Conservation (phyloP, 2,888 invertebrate species). For the Phyllotreta cruciferae region DNA sequence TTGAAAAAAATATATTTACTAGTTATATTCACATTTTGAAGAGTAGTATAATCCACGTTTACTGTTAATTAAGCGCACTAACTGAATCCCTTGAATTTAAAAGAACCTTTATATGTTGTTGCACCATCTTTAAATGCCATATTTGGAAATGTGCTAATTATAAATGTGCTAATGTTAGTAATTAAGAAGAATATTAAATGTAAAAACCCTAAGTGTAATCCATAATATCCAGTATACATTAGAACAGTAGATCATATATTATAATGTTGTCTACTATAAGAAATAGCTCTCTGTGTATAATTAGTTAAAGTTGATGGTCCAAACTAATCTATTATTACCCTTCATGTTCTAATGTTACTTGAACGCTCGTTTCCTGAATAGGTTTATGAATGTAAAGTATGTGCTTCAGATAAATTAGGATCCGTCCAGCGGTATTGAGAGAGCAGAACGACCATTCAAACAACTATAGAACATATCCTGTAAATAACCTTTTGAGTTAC, state of each 20-base stretch:
- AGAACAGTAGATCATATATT: conserved; percentile 49
- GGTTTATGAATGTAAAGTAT: conserved; percentile 37
- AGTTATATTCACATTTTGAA: too few species aligned
- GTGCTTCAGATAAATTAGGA: conserved; percentile 51
- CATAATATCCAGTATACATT: conserved; percentile 42
- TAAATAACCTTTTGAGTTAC: conserved; percentile 30
- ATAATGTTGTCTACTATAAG: conserved; percentile 43
- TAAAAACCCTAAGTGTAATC: conserved; percentile 45
- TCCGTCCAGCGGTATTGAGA: conserved; percentile 53
- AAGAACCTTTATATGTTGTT: too few species aligned
- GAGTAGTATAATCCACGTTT: too few species aligned
- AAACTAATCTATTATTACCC: conserved; percentile 47
- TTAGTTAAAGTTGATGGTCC: conserved; percentile 52
- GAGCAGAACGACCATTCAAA: conserved; percentile 27
- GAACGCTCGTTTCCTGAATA: conserved; percentile 23
- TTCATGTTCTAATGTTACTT: conserved; percentile 33
- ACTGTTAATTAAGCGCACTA: too few species aligned
- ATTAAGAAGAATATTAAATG: conserved; percentile 35
- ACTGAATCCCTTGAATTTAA: conserved; percentile 9
- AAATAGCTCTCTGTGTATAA: conserved; percentile 46
- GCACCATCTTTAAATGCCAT: conserved; percentile 8
- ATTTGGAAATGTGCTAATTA: conserved; percentile 20
- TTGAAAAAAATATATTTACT: too few species aligned
- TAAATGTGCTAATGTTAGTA: conserved; percentile 29
- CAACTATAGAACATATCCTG: conserved; percentile 31